Evolutionary conservation across 2,113 vertebrate species (phyloP).

Genomic region (Sminthopsis crassicaudata): DNA sequence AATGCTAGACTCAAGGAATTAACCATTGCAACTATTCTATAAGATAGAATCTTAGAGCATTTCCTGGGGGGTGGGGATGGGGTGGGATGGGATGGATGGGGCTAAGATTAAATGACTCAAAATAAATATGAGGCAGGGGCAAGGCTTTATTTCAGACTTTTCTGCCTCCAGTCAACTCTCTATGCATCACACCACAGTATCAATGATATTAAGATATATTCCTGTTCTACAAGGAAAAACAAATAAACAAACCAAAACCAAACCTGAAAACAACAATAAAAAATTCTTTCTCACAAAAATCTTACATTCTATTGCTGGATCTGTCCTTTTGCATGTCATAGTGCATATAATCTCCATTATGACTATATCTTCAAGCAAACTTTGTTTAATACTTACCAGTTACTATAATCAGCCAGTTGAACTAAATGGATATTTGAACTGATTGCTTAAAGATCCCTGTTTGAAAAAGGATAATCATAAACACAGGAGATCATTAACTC

Average conservation of each 20-base stretch:
- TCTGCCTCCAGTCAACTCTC: not conserved
- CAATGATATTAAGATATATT: not conserved
- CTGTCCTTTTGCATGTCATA: not conserved
- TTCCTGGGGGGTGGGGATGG: not conserved
- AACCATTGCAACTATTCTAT: not conserved
- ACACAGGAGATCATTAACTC: not conserved
- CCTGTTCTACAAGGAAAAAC: not conserved
- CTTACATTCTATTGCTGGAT: not conserved
- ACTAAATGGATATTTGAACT: not conserved
- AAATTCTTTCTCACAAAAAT: not conserved
- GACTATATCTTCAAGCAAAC: not conserved
- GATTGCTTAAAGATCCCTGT: not conserved
- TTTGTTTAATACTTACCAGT: not conserved
- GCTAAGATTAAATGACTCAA: not conserved
- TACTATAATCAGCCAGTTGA: not conserved
- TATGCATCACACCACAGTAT: not conserved
- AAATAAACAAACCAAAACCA: not conserved
- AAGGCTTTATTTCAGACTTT: not conserved
- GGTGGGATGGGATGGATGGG: not conserved
- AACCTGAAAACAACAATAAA: not conserved
- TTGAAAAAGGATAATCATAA: not conserved
- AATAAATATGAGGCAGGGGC: not conserved
- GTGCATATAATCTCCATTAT: too few species aligned
- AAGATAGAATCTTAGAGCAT: not conserved
- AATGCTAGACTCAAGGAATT: not conserved